Conservation (phyloP, 2,797 vertebrate species). For the Lindbergichthys nudifrons region DNA sequence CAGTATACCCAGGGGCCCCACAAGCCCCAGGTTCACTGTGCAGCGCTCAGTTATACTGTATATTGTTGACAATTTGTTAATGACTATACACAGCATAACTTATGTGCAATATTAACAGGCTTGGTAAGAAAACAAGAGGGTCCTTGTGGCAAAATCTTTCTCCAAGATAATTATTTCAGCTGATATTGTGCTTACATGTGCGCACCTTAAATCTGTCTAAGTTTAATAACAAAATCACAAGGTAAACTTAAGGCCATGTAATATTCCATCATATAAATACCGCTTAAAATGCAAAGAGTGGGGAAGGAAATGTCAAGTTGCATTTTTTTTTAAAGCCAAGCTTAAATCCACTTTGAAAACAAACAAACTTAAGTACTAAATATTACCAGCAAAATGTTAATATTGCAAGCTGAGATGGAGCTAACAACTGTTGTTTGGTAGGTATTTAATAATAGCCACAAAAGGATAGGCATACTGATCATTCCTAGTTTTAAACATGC, state of each 20-base stretch:
- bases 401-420: too few relatives aligned
- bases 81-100: background rate
- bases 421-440: too few relatives aligned
- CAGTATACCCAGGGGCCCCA: background rate
- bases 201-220: background rate
- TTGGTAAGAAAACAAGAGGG: background rate
- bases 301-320: background rate
- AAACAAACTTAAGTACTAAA: background rate
- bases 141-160: background rate
- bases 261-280: background rate
- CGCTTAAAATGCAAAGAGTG: background rate
- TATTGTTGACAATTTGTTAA: background rate
- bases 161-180: background rate
- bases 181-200: background rate
- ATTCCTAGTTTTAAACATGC: background rate
- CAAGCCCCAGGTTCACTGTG: constrained; percentile 12
- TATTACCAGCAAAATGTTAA: too few relatives aligned
- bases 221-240: background rate
- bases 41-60: background rate
- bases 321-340: background rate
- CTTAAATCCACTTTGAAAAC: background rate
- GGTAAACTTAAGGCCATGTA: background rate
- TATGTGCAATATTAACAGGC: too few relatives aligned
- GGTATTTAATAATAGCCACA: background rate
- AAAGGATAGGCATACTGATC: background rate